Percentiles rank a stretch among this genome's conserved stretches.
Evolutionary conservation across 1,140 invertebrate species (phyloP).

Genomic region (Calliphora vicina): DNA sequence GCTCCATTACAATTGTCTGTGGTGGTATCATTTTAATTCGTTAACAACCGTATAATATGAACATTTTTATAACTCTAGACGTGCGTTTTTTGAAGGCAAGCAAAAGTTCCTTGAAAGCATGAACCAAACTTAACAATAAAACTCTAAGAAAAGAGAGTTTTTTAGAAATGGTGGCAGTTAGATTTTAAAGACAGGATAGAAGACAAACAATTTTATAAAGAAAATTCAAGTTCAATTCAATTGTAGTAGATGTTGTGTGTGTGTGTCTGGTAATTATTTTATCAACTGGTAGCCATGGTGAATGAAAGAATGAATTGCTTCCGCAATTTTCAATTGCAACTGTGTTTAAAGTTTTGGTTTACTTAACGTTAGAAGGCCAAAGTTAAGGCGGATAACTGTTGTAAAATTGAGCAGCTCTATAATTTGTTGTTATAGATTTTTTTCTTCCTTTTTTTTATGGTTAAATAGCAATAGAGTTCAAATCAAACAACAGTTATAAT

Average conservation of each 20-base stretch:
- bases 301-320: conserved; percentile 32
- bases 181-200: background rate
- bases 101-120: conserved; percentile 1
- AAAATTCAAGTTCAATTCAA: background rate
- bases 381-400: conserved; percentile 23
- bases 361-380: background rate
- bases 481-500: background rate
- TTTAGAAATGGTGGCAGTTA: background rate
- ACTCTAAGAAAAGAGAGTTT: background rate
- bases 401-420: background rate
- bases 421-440: background rate
- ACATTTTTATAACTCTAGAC: background rate
- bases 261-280: conserved; percentile 5
- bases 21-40: background rate
- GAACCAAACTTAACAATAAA: background rate
- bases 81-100: background rate
- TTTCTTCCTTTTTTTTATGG: background rate
- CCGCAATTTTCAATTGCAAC: conserved; percentile 23
- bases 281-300: conserved; percentile 6
- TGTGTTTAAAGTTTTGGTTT: background rate
- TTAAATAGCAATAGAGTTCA: background rate
- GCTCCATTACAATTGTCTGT: background rate
- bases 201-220: background rate
- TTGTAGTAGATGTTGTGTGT: background rate
- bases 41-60: conserved; percentile 5